Base-by-base conservation (phyloP, 2,113 vertebrate genomes). In the Sander vitreus region DNA sequence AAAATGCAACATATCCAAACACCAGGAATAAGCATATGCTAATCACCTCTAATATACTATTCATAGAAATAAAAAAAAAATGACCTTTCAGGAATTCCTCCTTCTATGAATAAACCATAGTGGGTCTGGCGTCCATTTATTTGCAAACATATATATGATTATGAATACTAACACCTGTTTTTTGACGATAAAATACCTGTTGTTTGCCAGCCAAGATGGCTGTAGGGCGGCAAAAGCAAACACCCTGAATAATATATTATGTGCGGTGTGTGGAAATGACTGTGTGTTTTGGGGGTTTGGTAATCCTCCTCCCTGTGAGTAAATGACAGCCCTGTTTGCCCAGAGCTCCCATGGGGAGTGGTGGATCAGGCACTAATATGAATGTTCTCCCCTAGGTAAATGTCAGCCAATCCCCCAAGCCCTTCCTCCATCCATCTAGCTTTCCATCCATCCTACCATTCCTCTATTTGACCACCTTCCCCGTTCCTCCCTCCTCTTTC, bases 241-340 rank as follows among this genome's bases (percentile, higher is more conserved):
- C 83, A 85, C n/a, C 54, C 81, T 92, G 86, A 93, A 93, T 93
- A 88, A 91, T 88, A 91, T 76, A 94, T 91, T 36, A 81, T 83
- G 85, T 88, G 85, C 63, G 27, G 78, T 63, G 80, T 89, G 84
- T 82, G 84, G 71, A 89, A 84, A 89, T 80, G 65, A 64, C 45
- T 90, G 88, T 91, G 88, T 92, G 85, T 89, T 89, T 85, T 83
- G 78, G 85, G 68, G 89, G 74, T 54, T 47, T 84, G 85, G 83
- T 93, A 91, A 92, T 93, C 91, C 89, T 85, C 73, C 85, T 85
- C 78, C 84, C 89, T 84, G 66, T 85, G 90, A 83, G 94, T 93
- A 94, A 95, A 96, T 95, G 91, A 88, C 93, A 96, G 86, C 54
- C 83, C 85, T 95, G 92, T 96, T 95, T 95, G 92, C 92, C 85